Evolutionary conservation across 1,140 invertebrate species (phyloP), one percentile per base, ranked within the genome.

Genomic region (Meloidogyne hapla): DNA sequence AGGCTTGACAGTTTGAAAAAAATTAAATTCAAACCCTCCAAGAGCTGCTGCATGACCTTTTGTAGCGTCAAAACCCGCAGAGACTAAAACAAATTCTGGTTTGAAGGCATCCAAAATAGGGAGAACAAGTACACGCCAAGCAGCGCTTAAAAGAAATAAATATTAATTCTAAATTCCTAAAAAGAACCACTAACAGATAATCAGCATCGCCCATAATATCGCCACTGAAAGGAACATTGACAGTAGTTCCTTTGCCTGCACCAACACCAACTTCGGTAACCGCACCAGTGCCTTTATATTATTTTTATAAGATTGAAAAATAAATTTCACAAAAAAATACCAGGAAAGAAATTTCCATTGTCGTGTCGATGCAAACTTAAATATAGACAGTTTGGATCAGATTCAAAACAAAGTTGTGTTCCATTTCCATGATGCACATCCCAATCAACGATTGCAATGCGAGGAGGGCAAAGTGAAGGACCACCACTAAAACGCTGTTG

Each of bases 371-470:
- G 96, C 87, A 79, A 28, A 40, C 67, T 75, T 26, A 78, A 13
- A 61, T 80, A 78, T 28, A 79, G 26, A 79, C 98, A 93, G 84
- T 92, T 91, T 23, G 94, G 92, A 88, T 98, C 95, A 85, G 94
- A 92, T 88, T 98, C 98, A 89, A 98, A 98, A 89, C 95, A 94
- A 87, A 97, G 94, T 89, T 99, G 96, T 26, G 96, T 98, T 65
- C 96, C 96, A 90, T 99, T 99, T 18, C 97, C 96, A 90, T 99
- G 96, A 89, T 99, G 97, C 70, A 99, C 95, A 89, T 98, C 96
- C 96, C 96, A 99, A 88, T 99, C 96, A 25, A 99, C 91, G 83
- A 99, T 95, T 68, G 98, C 91, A 88, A 99, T 94, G 88, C 92
- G 93, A n/a, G 48, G 48, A 82, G 61, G 48, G 64, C 76, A 83